These are phyloP conservation scores for Thymelicus lineola DNA, from an alignment of 2,888 invertebrate species.

Conservation along the genomic window DNA sequence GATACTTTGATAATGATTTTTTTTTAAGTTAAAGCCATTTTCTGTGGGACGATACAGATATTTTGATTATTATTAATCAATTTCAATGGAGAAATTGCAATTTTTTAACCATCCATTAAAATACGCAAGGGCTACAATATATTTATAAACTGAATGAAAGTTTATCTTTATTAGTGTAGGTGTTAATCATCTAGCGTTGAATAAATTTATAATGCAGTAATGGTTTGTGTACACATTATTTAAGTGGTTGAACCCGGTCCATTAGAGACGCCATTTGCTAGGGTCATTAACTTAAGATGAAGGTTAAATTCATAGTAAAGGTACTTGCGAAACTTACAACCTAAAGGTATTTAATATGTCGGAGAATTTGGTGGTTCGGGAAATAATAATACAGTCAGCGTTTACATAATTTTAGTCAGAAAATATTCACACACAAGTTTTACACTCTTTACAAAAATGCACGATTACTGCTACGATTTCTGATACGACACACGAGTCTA, in stretches of 20 bases:
- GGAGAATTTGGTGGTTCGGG: no score
- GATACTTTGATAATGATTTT: no score
- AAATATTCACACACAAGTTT: no score
- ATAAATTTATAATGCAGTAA: conserved; percentile 23
- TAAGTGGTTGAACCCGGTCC: conserved; percentile 49
- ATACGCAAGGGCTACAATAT: not conserved
- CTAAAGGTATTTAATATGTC: not conserved
- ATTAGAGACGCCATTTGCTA: conserved; percentile 51
- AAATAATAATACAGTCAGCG: no score
- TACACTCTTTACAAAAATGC: no score
- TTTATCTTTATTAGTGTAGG: conserved; percentile 12
- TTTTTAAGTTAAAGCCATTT: no score
- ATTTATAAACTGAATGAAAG: conserved; percentile 2
- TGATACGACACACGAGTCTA: no score
- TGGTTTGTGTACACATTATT: conserved; percentile 28
- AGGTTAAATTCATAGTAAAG: conserved; percentile 45
- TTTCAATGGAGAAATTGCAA: not conserved
- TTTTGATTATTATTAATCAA: no score
- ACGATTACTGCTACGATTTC: no score
- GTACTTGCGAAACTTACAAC: conserved; percentile 47
- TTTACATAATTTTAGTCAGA: no score
- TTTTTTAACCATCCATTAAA: not conserved
- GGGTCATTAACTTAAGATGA: conserved; percentile 53
- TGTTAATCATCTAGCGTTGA: conserved; percentile 13
- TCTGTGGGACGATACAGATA: no score